A percentile compares a stretch with the other conserved stretches of the same genome.
phyloP scores from a whole-genome alignment of 2,113 vertebrate genomes.

The Xenopus borealis region DNA sequence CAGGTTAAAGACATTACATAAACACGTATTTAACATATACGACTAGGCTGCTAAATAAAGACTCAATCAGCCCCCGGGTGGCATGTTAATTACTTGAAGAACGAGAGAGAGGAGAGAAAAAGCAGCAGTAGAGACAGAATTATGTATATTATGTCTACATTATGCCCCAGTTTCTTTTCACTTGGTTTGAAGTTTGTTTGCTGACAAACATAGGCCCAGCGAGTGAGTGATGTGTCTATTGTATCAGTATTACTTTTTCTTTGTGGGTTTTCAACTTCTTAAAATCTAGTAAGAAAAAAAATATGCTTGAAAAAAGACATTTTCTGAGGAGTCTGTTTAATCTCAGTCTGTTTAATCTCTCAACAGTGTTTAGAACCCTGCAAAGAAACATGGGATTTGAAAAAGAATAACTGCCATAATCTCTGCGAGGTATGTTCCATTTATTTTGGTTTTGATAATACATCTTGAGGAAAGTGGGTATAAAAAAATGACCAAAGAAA shows the following conservation, averaged over 20 bases:
- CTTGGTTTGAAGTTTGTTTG: no score
- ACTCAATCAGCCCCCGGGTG: no score
- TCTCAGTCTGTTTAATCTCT: slow-evolving; percentile 41
- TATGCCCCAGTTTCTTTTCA: no score
- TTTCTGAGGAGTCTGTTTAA: slow-evolving; percentile 32
- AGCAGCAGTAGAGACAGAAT: no score
- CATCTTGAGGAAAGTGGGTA: not conserved
- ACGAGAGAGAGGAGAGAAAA: no score
- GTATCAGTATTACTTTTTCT: not conserved
- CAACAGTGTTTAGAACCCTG: slow-evolving; percentile 95
- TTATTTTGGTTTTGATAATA: slow-evolving; percentile 21
- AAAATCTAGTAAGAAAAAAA: not conserved
- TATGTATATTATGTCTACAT: no score
- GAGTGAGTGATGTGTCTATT: not conserved
- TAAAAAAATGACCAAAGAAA: not conserved
- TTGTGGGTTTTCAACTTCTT: not conserved
- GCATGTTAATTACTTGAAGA: no score
- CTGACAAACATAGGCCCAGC: no score
- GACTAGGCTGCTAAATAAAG: no score
- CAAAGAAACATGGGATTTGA: slow-evolving; percentile 87
- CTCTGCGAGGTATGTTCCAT: slow-evolving; percentile 85
- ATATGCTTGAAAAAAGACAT: slow-evolving; percentile 23
- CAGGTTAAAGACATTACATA: no score
- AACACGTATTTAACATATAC: no score
- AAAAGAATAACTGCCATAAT: slow-evolving; percentile 86